These are phyloP conservation scores for Trialeurodes vaporariorum DNA, from an alignment of 1,140 invertebrate species.

Conservation along the genomic window DNA sequence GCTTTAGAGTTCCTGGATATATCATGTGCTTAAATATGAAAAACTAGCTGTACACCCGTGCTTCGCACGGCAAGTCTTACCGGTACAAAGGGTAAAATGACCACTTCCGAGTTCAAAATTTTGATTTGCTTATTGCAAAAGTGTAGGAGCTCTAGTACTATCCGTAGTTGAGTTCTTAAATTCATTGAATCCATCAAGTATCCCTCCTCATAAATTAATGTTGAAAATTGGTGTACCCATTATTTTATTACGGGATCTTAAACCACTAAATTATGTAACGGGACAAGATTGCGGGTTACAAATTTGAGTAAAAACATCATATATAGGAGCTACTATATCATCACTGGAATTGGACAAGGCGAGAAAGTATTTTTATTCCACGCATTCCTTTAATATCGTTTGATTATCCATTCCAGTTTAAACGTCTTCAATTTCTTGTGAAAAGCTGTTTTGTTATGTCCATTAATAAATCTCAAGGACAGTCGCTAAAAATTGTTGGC, in stretches of 20 bases:
- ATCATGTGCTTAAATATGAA: no score
- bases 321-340: constrained; percentile 16
- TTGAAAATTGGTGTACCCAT: constrained; percentile 33
- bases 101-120: no score
- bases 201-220: constrained; percentile 28
- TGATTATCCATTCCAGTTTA: constrained; percentile 17
- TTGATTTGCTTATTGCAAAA: no score
- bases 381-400: constrained; percentile 15
- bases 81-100: no score
- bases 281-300: constrained; percentile 27
- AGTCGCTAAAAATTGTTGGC: constrained; percentile 23
- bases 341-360: constrained; percentile 13
- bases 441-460: constrained; percentile 34
- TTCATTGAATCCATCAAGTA: constrained; percentile 29
- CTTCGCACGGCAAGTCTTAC: no score
- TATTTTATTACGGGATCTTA: constrained; percentile 36
- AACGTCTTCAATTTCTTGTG: constrained; percentile 34
- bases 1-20: no score
- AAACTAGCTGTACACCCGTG: no score
- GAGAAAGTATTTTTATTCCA: constrained; percentile 16
- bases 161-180: constrained; percentile 35
- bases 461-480: constrained; percentile 38
- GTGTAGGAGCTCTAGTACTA: no score
- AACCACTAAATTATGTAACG: constrained; percentile 36
- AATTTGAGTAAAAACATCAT: constrained; percentile 28